phyloP scores from a whole-genome alignment of 2,888 invertebrate species.

The Latrodectus elegans region DNA sequence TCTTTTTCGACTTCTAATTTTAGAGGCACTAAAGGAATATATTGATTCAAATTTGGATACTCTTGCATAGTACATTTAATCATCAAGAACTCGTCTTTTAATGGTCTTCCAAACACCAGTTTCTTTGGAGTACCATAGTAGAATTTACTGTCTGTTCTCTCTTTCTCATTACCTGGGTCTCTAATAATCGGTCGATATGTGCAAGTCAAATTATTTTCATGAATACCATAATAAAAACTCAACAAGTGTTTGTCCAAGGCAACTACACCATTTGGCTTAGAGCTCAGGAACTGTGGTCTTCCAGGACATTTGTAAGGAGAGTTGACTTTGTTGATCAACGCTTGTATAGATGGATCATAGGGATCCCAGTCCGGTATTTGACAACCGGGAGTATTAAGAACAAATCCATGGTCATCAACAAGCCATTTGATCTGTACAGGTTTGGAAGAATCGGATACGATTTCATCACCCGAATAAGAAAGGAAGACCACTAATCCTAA shows the following conservation, averaged over 20 bases:
- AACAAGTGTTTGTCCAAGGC: conserved; percentile 42
- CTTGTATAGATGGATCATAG: conserved; percentile 63
- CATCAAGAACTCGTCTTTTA: conserved; percentile 65
- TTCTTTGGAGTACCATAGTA: conserved; percentile 37
- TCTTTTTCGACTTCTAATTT: conserved; percentile 57
- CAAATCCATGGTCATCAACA: conserved; percentile 55
- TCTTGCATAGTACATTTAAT: conserved; percentile 59
- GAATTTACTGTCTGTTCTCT: conserved; percentile 62
- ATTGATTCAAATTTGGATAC: conserved; percentile 57
- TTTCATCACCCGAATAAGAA: conserved; percentile 62
- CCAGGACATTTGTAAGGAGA: conserved; percentile 60
- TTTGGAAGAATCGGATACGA: conserved; percentile 39
- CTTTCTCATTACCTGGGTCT: conserved; percentile 51
- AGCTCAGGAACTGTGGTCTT: conserved; percentile 46
- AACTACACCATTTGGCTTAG: conserved; percentile 46
- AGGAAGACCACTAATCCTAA: conserved; percentile 47
- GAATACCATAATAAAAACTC: conserved; percentile 50
- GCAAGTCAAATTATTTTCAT: conserved; percentile 48
- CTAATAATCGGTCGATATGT: conserved; percentile 56
- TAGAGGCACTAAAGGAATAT: conserved; percentile 62
- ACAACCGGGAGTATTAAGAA: conserved; percentile 68
- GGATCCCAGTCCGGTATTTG: conserved; percentile 70
- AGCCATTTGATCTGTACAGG: conserved; percentile 49
- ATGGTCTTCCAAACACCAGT: conserved; percentile 56
- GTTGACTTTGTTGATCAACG: conserved; percentile 50